A percentile compares a stretch with the other conserved stretches of the same genome.
phyloP scores from a whole-genome alignment of 2,888 invertebrate genomes.

The Omphaloscelis lunosa region DNA sequence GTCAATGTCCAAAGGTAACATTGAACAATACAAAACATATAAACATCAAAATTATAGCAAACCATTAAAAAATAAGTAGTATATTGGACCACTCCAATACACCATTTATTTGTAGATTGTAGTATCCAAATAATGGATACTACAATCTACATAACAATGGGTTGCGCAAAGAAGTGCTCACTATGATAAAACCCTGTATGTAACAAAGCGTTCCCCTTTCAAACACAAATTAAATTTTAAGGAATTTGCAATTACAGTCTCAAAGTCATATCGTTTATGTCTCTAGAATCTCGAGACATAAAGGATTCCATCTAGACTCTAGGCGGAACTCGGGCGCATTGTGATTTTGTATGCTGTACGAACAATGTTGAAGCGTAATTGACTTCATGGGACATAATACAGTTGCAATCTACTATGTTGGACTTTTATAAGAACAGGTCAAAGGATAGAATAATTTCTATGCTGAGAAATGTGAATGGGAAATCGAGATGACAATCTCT shows the following conservation, averaged over 20 bases:
- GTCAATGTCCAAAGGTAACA: too few relatives aligned
- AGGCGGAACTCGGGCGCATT: background rate
- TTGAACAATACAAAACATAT: too few relatives aligned
- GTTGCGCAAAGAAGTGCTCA: background rate
- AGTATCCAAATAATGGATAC: too few relatives aligned
- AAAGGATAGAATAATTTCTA: background rate
- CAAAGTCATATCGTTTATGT: slow-evolving; percentile 18
- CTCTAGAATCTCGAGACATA: background rate
- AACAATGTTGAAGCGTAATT: background rate
- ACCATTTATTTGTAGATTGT: too few relatives aligned
- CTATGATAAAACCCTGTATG: slow-evolving; percentile 25
- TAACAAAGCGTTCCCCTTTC: slow-evolving; percentile 49
- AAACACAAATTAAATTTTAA: slow-evolving; percentile 52
- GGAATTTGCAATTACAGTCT: slow-evolving; percentile 37
- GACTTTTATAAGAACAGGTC: background rate
- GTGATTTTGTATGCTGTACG: background rate
- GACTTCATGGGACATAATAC: background rate
- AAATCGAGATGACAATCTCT: background rate
- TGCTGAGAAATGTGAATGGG: background rate
- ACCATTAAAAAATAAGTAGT: too few relatives aligned
- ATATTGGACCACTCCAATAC: too few relatives aligned
- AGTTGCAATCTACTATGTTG: background rate
- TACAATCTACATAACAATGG: background rate
- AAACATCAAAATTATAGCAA: too few relatives aligned
- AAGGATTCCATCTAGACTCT: slow-evolving; percentile 1